Percentiles rank a stretch among this genome's conserved stretches.
Evolutionary conservation across 2,113 vertebrate genomes (phyloP).

Genomic region (Daphoenositta chrysoptera): DNA sequence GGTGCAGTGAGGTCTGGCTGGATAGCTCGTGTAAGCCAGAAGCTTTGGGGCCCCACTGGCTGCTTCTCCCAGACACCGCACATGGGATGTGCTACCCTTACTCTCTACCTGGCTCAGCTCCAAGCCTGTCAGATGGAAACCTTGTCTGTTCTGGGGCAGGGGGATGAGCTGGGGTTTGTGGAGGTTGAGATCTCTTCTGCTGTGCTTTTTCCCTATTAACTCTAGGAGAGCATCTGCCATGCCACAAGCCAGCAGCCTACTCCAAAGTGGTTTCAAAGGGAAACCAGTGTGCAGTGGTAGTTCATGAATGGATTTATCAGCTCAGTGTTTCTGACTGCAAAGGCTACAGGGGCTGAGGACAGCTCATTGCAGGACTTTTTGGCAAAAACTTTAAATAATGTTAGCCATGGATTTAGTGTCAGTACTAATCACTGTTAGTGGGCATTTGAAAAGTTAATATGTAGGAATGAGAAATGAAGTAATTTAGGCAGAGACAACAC

Average conservation of each 20-base stretch:
- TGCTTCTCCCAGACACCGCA: background rate
- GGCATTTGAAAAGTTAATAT: slow-evolving; percentile 7
- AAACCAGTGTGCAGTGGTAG: background rate
- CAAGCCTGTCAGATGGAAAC: background rate
- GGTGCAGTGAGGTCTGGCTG: background rate
- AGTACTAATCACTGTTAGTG: background rate
- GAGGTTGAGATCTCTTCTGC: background rate
- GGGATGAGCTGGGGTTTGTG: background rate
- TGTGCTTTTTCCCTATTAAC: background rate
- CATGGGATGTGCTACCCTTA: fast-evolving
- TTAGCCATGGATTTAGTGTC: background rate
- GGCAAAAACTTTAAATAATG: background rate
- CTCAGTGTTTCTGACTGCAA: background rate
- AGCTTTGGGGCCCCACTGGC: background rate
- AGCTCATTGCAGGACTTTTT: background rate
- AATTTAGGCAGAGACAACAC: background rate
- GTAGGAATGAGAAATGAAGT: background rate
- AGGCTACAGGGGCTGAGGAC: background rate
- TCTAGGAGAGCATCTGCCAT: fast-evolving
- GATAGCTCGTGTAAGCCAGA: fast-evolving
- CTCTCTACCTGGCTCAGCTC: background rate
- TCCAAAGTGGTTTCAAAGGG: background rate
- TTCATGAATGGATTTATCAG: background rate
- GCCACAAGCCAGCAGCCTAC: background rate
- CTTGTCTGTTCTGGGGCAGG: background rate